These are phyloP conservation scores for Barypeithes pellucidus DNA, from an alignment of 2,888 invertebrate species.

Conservation along the genomic window DNA sequence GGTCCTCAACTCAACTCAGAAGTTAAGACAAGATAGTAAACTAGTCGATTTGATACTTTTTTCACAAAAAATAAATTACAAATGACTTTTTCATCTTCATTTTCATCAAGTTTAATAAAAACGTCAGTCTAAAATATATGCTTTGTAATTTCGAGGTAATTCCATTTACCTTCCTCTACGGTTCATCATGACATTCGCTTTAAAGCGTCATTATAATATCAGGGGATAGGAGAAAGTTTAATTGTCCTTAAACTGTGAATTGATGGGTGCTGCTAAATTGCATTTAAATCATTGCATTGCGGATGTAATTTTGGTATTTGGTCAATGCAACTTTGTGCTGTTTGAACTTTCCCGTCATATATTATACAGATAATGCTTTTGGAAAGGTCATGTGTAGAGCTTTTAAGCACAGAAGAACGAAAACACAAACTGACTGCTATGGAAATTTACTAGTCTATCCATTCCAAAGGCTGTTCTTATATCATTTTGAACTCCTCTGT, in stretches of 20 bases:
- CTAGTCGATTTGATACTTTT: too few species aligned
- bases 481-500: too few species aligned
- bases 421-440: too few species aligned
- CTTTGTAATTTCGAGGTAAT: slow-evolving; percentile 24
- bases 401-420: too few species aligned
- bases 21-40: too few species aligned
- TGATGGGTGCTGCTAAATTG: slow-evolving; percentile 19
- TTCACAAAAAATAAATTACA: too few species aligned
- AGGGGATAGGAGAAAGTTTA: slow-evolving; percentile 20
- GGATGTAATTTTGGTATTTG: slow-evolving; percentile 1
- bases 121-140: slow-evolving; percentile 9
- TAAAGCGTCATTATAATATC: slow-evolving; percentile 18
- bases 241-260: slow-evolving; percentile 23
- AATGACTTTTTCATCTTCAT: neutral
- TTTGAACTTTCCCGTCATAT: neutral
- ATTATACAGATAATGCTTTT: too few species aligned
- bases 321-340: neutral
- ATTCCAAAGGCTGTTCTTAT: too few species aligned
- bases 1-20: too few species aligned
- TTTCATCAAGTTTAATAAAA: slow-evolving; percentile 5
- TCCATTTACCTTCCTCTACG: slow-evolving; percentile 22
- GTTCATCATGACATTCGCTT: slow-evolving; percentile 32
- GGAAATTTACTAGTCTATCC: too few species aligned
- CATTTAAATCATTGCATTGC: slow-evolving; percentile 13
- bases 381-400: too few species aligned